Conservation (phyloP, 1,140 invertebrate species). For the Teleopsis dalmanni region DNA sequence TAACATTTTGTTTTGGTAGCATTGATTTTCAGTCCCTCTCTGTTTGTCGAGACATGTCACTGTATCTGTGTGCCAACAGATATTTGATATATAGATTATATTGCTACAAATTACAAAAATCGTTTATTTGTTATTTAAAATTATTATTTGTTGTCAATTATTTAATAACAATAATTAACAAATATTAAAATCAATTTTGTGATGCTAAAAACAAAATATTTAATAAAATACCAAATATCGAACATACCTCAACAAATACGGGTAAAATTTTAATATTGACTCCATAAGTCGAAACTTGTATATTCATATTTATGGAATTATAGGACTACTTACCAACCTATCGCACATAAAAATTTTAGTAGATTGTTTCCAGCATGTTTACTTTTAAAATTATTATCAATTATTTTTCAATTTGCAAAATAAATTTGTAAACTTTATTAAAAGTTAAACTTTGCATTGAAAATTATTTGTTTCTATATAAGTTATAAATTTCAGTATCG, state of each 20-base stretch:
- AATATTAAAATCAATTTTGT: too few relatives aligned
- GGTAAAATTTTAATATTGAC: neutral
- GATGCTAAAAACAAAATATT: too few relatives aligned
- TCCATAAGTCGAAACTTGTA: neutral
- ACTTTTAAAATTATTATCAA: neutral
- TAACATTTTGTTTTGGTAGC: too few relatives aligned
- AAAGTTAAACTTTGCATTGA: neutral
- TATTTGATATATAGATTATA: too few relatives aligned
- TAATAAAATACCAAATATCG: neutral
- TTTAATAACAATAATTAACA: too few relatives aligned
- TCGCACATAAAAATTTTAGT: neutral
- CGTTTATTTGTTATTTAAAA: too few relatives aligned
- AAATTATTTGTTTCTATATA: neutral
- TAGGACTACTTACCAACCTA: neutral
- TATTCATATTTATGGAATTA: neutral
- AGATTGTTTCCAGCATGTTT: neutral
- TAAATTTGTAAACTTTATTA: slow-evolving; percentile 1
- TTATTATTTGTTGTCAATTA: too few relatives aligned
- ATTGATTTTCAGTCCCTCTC: too few relatives aligned
- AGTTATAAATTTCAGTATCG: neutral
- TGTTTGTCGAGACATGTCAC: too few relatives aligned
- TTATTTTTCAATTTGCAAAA: slow-evolving; percentile 7
- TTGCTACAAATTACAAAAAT: too few relatives aligned
- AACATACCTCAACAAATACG: neutral
- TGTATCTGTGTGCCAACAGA: too few relatives aligned